Evolutionary conservation across 1,140 invertebrate genomes (phyloP), one percentile per base, ranked within the genome.

Genomic region (Drosophila funebris): DNA sequence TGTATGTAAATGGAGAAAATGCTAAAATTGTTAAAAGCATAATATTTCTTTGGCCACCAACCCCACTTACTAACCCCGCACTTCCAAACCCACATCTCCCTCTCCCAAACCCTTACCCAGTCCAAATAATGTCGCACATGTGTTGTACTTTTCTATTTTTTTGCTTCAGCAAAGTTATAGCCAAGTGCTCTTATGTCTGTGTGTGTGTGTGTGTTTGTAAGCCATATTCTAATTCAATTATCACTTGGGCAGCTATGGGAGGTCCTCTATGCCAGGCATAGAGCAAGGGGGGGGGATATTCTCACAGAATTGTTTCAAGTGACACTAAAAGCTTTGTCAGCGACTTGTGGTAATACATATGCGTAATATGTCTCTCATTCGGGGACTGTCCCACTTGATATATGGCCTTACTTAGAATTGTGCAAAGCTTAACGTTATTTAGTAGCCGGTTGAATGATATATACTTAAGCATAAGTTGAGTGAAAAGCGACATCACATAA

Each of bases 221-320:
- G 81, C 87, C 87, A 88, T 88, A 90, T 90, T 90, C 88, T 90
- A 90, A 90, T 90, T 90, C 88, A 90, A 90, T 90, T 90, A 90
- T 88, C 88, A 88, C 76, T 81, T 78, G 79, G 76, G 53, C 66
- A 66, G 80, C 76, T 44, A 44, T 67, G 56, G 53, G 16, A 37
- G 44, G 37, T n/a, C n/a, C n/a, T 13, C 33, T 36, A 7, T 7
- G 11, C 4, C 13, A 37, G 44, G 53, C 6, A 27, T 14, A 43
- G 63, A 41, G 27, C 11, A 20, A 39, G 16, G 22, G 46, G 13
- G 22, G 3, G 14, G 27, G 0, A n/a, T 31, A 11, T 13, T 22
- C 29, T 36, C 16, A 36, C 39, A 56, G 33, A 54, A 33, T 43
- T 43, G 62, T 37, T 58, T 53, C 61, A 66, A 77, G 57, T 77